Evolutionary conservation across 2,797 vertebrate species (phyloP).

Genomic region (Peromyscus melanophrys): DNA sequence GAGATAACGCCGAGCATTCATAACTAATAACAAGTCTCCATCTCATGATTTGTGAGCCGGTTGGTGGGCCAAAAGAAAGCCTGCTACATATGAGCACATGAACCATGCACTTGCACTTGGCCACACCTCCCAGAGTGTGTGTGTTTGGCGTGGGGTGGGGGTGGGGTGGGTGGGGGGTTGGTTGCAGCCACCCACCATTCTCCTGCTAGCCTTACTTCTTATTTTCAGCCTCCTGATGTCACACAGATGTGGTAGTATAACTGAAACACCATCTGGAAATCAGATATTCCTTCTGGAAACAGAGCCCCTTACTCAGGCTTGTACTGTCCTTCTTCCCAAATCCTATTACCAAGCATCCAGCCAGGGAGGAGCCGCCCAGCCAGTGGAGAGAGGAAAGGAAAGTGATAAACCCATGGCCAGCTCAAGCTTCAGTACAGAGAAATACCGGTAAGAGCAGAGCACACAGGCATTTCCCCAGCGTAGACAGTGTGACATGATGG

Average conservation of each 20-base stretch:
- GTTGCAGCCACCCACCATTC: not conserved
- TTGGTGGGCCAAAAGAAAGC: too few relatives aligned
- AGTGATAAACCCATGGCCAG: not conserved
- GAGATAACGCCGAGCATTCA: too few relatives aligned
- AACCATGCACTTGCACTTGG: rapidly evolving
- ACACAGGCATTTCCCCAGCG: not conserved
- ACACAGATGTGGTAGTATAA: not conserved
- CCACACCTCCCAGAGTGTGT: not conserved
- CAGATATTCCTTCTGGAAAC: not conserved
- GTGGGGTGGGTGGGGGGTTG: too few relatives aligned
- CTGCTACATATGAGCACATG: too few relatives aligned
- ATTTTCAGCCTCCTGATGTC: not conserved
- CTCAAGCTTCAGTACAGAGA: not conserved
- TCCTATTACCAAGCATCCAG: not conserved
- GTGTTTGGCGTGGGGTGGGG: not conserved
- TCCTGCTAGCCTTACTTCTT: not conserved
- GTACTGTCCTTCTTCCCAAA: not conserved
- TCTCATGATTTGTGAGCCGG: too few relatives aligned
- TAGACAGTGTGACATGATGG: not conserved
- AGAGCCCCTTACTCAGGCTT: constrained; percentile 1
- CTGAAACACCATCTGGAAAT: constrained; percentile 54
- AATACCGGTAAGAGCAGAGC: not conserved
- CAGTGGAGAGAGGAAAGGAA: not conserved
- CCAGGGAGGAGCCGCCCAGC: not conserved
- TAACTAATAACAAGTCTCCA: too few relatives aligned